Conservation (phyloP, 2,797 vertebrate species). For the Chelon labrosus region DNA sequence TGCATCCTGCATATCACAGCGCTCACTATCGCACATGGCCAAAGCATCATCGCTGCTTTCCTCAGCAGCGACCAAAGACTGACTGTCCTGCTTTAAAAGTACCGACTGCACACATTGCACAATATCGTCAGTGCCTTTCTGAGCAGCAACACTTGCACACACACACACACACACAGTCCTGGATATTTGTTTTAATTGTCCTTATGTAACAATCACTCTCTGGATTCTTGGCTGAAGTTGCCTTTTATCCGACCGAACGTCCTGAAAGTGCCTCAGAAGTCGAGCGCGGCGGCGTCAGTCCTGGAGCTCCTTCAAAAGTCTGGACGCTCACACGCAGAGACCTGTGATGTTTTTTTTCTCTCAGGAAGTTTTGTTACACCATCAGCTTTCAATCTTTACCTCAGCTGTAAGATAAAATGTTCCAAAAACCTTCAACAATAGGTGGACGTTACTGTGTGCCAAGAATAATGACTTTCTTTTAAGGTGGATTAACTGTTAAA, state of each 20-base stretch:
- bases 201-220: conserved; percentile 41
- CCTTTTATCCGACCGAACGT: conserved; percentile 20
- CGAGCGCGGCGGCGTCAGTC: neutral
- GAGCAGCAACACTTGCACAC: conserved; percentile 2
- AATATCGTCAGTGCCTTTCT: conserved; percentile 40
- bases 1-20: conserved; percentile 9
- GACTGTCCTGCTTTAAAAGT: conserved; percentile 11
- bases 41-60: conserved; percentile 21
- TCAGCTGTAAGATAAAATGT: conserved; percentile 21
- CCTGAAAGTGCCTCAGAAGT: conserved; percentile 43
- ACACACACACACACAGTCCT: conserved; percentile 10
- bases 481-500: neutral
- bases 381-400: conserved; percentile 41
- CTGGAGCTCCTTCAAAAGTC: conserved; percentile 18
- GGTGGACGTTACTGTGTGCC: conserved; percentile 30
- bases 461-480: conserved; percentile 26
- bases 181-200: conserved; percentile 44
- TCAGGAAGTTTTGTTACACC: conserved; percentile 73
- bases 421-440: conserved; percentile 29
- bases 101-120: conserved; percentile 21
- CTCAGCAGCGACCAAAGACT: conserved; percentile 51
- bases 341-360: conserved; percentile 49
- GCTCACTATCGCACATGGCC: conserved; percentile 27
- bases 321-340: conserved; percentile 27
- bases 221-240: conserved; percentile 19